Base-by-base conservation (phyloP, 2,888 invertebrate genomes). In the Hypomecis atomaria region DNA sequence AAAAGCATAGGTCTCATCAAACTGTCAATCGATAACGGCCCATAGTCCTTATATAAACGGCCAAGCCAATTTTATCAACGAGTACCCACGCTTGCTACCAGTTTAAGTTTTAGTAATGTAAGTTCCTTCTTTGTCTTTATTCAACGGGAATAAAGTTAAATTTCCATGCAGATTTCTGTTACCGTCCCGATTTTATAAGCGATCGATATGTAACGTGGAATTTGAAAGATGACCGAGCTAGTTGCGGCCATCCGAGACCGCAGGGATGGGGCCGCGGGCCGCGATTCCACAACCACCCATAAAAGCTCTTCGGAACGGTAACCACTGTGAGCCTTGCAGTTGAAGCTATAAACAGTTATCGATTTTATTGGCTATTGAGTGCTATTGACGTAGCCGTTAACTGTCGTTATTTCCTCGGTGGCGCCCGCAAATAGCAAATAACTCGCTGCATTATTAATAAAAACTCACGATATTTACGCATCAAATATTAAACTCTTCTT, bases 11-110 rank as follows among this genome's bases (percentile, higher is more conserved):
- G 23, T 23, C 23, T 23, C 23, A 23, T 69, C 72, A 69, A 78
- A 78, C 77, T 47, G 57, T 69, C 71, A 69, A 78, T 79, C 78
- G 70, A 76, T 86, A 86, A 87, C 85, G 86, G 87, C 69, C 72
- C 76, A 72, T 60, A 69, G 72, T 76, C 83, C 86, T 76, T 85
- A 23, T 23, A 2, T 3, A 83, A 83, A 83, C 73, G 78, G 77
- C 76, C 79, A 81, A 75, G 79, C 82, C 76, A 80, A 81, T 84
- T 84, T 79, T 74, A 71, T 79, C 81, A 84, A 79, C 75, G 77
- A 75, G 73, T 73, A 77, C 83, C 85, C 78, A 84, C 83, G 81
- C 79, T 74, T 75, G 73, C 69, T 76, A 77, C 80, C 78, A 69
- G 73, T 44, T 38, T 50, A 49, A 62, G 69, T 23, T 11, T 58